phyloP scores from a whole-genome alignment of 1,140 invertebrate species.

The Brachionus calyciflorus region DNA sequence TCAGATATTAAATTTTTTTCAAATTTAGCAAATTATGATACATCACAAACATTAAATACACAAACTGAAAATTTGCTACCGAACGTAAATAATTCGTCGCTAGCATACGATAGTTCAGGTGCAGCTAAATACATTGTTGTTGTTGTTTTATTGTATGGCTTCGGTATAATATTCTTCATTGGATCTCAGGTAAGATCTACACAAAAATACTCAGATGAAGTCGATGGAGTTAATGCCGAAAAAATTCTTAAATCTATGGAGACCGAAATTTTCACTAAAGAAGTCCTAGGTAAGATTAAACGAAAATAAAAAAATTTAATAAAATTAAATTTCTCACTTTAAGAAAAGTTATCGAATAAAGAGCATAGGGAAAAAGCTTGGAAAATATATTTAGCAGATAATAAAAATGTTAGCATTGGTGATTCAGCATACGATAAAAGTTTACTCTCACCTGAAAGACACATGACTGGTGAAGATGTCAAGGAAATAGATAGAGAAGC shows the following conservation, averaged over 20 bases:
- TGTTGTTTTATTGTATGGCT: conserved; percentile 15
- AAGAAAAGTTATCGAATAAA: conserved; percentile 42
- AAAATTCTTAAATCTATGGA: conserved; percentile 42
- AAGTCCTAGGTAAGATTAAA: conserved; percentile 12
- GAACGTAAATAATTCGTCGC: neutral
- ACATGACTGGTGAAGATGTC: neutral
- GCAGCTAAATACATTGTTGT: conserved; percentile 37
- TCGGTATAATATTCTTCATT: conserved; percentile 44
- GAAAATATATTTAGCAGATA: conserved; percentile 21
- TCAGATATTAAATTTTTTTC: neutral
- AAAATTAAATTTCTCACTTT: neutral
- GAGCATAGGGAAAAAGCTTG: conserved; percentile 38
- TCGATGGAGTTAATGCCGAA: conserved; percentile 38
- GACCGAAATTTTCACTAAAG: conserved; percentile 33
- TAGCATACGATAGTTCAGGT: conserved; percentile 26
- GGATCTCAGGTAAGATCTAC: conserved; percentile 37
- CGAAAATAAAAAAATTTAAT: neutral
- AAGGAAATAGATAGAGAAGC: conserved; percentile 6
- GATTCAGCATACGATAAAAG: neutral
- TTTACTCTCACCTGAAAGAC: neutral
- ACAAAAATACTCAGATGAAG: conserved; percentile 18
- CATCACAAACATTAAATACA: neutral
- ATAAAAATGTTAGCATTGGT: neutral
- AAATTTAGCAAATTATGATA: neutral
- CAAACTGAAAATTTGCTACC: neutral